Evolutionary conservation across 2,797 vertebrate genomes (phyloP).

Genomic region (Sitta carolinensis): DNA sequence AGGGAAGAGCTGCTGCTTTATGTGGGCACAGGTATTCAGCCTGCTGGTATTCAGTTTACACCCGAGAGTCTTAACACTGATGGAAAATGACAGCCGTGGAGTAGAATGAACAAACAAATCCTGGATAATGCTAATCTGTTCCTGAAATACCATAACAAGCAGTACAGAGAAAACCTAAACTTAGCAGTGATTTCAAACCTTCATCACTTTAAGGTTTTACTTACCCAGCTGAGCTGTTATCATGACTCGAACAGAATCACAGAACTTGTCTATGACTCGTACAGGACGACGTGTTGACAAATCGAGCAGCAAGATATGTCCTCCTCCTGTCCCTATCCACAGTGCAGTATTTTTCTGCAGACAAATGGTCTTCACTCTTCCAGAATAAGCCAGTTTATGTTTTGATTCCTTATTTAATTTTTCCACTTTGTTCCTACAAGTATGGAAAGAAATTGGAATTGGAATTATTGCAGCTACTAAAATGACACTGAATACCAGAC

Average conservation of each 20-base stretch:
- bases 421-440: constrained; percentile 72
- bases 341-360: constrained; percentile 87
- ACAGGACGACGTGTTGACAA: constrained; percentile 84
- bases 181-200: not conserved
- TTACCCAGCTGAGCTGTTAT: constrained; percentile 81
- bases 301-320: constrained; percentile 89
- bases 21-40: not conserved
- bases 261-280: constrained; percentile 79
- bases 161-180: not conserved
- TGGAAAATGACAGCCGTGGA: not conserved
- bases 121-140: not conserved
- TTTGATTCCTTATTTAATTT: constrained; percentile 65
- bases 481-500: not conserved
- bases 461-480: not conserved
- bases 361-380: constrained; percentile 87
- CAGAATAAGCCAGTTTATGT: constrained; percentile 75
- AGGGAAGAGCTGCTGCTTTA: not conserved
- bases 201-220: not conserved
- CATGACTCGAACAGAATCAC: constrained; percentile 85
- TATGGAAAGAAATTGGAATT: not conserved
- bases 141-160: not conserved
- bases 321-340: constrained; percentile 93
- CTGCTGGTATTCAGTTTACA: not conserved
- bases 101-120: not conserved
- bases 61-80: not conserved